A percentile compares a stretch with the other conserved stretches of the same genome.
Evolutionary conservation across 2,888 invertebrate species (phyloP).

Genomic region (Operophtera brumata): DNA sequence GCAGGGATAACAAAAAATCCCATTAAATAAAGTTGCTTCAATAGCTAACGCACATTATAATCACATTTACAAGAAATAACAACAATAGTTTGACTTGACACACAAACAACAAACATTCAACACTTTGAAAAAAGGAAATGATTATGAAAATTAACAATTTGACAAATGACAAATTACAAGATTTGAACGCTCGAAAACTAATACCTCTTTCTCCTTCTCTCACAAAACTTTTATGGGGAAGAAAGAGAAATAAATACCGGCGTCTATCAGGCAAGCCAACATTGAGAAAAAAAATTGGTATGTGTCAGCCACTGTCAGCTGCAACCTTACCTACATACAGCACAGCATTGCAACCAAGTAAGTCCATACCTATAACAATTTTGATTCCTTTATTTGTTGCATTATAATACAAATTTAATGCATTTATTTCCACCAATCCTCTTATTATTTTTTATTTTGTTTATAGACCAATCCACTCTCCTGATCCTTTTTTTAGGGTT

Average conservation of each 20-base stretch:
- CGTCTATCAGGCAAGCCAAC: constrained; percentile 37
- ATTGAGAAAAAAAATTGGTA: constrained; percentile 32
- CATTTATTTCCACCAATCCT: too few relatives aligned
- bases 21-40: constrained; percentile 59
- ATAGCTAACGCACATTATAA: constrained; percentile 48
- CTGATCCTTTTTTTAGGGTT: too few relatives aligned
- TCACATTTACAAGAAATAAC: constrained; percentile 62
- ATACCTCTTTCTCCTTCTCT: constrained; percentile 1
- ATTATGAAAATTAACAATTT: constrained; percentile 17
- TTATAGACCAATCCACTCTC: too few relatives aligned
- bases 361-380: too few relatives aligned
- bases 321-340: constrained; percentile 42
- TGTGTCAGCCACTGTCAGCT: constrained; percentile 51
- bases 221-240: background rate
- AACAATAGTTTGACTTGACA: constrained; percentile 71
- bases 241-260: constrained; percentile 48
- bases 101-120: constrained; percentile 39
- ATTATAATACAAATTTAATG: too few relatives aligned
- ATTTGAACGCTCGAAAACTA: background rate
- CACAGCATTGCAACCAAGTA: too few relatives aligned
- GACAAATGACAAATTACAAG: too few relatives aligned
- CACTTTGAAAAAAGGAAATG: constrained; percentile 44
- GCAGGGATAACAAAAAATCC: constrained; percentile 42
- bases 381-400: too few relatives aligned
- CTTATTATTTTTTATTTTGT: too few relatives aligned